These are phyloP conservation scores for Molanna angustata DNA, from an alignment of 2,888 invertebrate genomes.

Conservation along the genomic window DNA sequence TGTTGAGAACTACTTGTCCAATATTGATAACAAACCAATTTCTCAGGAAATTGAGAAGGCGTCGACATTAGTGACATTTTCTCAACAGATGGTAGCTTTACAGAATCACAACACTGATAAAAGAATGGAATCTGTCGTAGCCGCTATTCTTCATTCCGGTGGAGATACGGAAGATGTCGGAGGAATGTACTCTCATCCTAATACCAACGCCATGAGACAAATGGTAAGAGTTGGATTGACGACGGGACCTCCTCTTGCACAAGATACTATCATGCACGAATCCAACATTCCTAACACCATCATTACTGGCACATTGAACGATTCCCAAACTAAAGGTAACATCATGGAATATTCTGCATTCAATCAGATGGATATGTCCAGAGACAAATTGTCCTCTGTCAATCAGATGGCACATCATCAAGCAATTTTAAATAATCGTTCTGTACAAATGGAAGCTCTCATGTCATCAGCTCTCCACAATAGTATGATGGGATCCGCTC, in stretches of 20 bases:
- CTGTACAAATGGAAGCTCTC: slow-evolving; percentile 50
- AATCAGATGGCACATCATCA: slow-evolving; percentile 19
- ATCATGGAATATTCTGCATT: slow-evolving; percentile 20
- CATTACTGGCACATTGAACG: slow-evolving; percentile 14
- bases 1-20: slow-evolving; percentile 57
- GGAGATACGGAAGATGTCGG: slow-evolving; percentile 3
- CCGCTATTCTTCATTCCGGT: slow-evolving; percentile 49
- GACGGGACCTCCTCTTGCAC: slow-evolving; percentile 36
- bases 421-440: slow-evolving; percentile 45
- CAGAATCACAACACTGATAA: slow-evolving; percentile 54
- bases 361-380: slow-evolving; percentile 12
- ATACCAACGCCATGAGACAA: slow-evolving; percentile 37
- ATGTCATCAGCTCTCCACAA: slow-evolving; percentile 51
- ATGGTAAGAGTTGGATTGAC: slow-evolving; percentile 40
- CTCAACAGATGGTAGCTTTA: slow-evolving; percentile 50
- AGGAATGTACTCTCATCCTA: slow-evolving; percentile 20
- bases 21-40: slow-evolving; percentile 43
- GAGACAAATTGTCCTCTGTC: slow-evolving; percentile 10
- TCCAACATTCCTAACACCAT: slow-evolving; percentile 20
- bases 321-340: slow-evolving; percentile 18
- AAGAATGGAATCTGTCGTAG: slow-evolving; percentile 53
- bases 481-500: slow-evolving; percentile 43
- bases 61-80: slow-evolving; percentile 45
- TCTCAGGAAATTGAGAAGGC: slow-evolving; percentile 16
- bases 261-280: slow-evolving; percentile 24